Evolutionary conservation across 2,113 vertebrate genomes (phyloP).

Genomic region (Takifugu bimaculatus): DNA sequence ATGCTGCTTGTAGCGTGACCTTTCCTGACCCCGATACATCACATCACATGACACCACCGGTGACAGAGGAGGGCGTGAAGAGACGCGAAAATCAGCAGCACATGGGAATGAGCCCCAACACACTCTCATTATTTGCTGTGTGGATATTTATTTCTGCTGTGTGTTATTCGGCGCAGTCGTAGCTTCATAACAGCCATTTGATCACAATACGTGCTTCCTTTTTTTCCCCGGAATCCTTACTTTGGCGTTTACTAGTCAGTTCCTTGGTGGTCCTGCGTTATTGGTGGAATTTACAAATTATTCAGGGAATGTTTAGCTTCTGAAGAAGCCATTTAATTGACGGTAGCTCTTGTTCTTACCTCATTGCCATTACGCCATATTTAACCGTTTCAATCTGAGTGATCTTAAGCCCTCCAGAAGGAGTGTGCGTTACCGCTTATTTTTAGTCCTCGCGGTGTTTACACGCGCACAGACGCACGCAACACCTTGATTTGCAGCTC

Average conservation of each 20-base stretch:
- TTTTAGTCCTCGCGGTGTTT: constrained; percentile 10
- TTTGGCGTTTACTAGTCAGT: too few species aligned
- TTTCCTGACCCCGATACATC: constrained; percentile 87
- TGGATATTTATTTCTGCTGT: not conserved
- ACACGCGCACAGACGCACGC: constrained; percentile 5
- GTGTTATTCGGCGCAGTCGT: not conserved
- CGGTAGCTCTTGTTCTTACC: not conserved
- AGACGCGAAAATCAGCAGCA: constrained; percentile 80
- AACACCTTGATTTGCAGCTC: constrained; percentile 38
- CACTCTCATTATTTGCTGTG: constrained; percentile 5
- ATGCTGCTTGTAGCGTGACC: constrained; percentile 53
- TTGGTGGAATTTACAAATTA: not conserved
- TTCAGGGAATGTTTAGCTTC: too few species aligned
- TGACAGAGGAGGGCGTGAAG: constrained; percentile 83
- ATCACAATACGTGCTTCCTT: not conserved
- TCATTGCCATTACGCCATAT: not conserved
- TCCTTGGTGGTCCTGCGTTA: too few species aligned
- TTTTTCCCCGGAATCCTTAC: not conserved
- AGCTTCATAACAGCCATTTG: not conserved
- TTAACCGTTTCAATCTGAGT: not conserved
- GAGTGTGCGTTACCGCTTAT: not conserved
- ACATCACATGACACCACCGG: constrained; percentile 84
- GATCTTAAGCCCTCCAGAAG: not conserved
- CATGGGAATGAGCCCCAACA: constrained; percentile 62
- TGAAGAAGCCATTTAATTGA: not conserved